Base-by-base conservation (phyloP, 2,888 invertebrate genomes). In the Lathronympha strigana region DNA sequence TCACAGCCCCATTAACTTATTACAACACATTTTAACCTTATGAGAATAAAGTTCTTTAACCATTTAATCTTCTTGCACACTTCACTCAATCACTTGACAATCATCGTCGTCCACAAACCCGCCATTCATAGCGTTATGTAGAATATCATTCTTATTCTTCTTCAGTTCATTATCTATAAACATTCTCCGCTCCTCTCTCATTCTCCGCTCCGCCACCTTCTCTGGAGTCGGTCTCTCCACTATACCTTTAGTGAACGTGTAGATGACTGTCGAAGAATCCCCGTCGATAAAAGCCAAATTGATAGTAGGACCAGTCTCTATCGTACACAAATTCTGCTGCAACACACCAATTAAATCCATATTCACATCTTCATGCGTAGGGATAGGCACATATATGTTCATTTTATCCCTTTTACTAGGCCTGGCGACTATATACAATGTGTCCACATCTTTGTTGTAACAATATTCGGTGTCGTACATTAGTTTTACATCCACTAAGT, bases 381-480 rank as follows among this genome's bases (percentile, higher is more conserved):
- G 82, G 55, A 87, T 73, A 1, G 92, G 92, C 5, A 92, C 87
- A 71, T 90, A 92, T 57, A 92, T 90, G 68, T 92, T 90, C 19
- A 87, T 74, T 73, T 86, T 89, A 4, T 84, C 84, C 21, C 81
- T 79, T 69, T 84, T 89, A 51, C 78, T 82, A 0, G 88, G 84
- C 49, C 87, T 79, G 0, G 91, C 92, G 1, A 90, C 87, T 3
- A 92, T 80, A 68, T 92, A 92, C 1, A 92, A 72, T 0, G 85
- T 84, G 55, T 90, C 86, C 47, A 92, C 81, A 50, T 92, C 90
- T 63, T 80, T 87, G 67, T 92, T 90, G 69, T 84, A 92, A 47
- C 86, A 88, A 68, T 92, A 92, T 73, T 91, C 90, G 0, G 89
- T 88, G 63, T 92, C 92, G 70, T 91, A 88, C 92, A 92, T 92